These are phyloP conservation scores for Camponotus floridanus DNA, from an alignment of 1,140 invertebrate genomes.

Conservation along the genomic window DNA sequence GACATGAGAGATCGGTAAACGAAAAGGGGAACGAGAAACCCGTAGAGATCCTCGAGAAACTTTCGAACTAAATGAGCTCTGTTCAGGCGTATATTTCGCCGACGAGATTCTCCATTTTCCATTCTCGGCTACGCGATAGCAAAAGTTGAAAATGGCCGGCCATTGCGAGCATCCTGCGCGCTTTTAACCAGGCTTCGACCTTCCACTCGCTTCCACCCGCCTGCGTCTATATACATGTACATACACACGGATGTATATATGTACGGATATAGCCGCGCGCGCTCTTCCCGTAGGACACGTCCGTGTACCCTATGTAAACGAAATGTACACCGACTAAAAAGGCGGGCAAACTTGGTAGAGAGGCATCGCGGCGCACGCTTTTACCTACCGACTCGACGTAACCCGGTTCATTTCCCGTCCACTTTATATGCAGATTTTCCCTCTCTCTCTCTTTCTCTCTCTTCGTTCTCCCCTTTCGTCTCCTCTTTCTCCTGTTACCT, in stretches of 20 bases:
- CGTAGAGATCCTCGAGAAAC: slow-evolving; percentile 71
- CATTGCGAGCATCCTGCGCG: slow-evolving; percentile 79
- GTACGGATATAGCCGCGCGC: not conserved
- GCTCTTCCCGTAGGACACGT: slow-evolving; percentile 41
- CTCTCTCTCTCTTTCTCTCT: slow-evolving; percentile 61
- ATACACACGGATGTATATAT: not conserved
- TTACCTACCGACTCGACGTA: slow-evolving; percentile 73
- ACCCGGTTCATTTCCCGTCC: slow-evolving; percentile 83
- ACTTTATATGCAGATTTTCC: slow-evolving; percentile 84
- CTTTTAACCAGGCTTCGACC: slow-evolving; percentile 75
- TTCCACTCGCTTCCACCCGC: slow-evolving; percentile 47
- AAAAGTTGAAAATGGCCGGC: slow-evolving; percentile 83
- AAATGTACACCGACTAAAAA: slow-evolving; percentile 75
- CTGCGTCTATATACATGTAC: not conserved
- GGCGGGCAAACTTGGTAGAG: slow-evolving; percentile 66
- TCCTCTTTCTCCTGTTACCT: slow-evolving; percentile 42
- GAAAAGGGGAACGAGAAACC: slow-evolving; percentile 38
- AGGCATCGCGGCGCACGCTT: slow-evolving; percentile 71
- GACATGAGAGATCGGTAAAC: slow-evolving; percentile 54
- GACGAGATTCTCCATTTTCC: slow-evolving; percentile 79
- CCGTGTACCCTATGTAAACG: slow-evolving; percentile 73
- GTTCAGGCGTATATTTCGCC: slow-evolving; percentile 61
- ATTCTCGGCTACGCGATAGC: slow-evolving; percentile 78
- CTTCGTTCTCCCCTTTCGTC: slow-evolving; percentile 21
- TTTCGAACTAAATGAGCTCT: slow-evolving; percentile 77